These are phyloP conservation scores for Pygocentrus nattereri DNA, from an alignment of 2,797 vertebrate species.

Conservation along the genomic window DNA sequence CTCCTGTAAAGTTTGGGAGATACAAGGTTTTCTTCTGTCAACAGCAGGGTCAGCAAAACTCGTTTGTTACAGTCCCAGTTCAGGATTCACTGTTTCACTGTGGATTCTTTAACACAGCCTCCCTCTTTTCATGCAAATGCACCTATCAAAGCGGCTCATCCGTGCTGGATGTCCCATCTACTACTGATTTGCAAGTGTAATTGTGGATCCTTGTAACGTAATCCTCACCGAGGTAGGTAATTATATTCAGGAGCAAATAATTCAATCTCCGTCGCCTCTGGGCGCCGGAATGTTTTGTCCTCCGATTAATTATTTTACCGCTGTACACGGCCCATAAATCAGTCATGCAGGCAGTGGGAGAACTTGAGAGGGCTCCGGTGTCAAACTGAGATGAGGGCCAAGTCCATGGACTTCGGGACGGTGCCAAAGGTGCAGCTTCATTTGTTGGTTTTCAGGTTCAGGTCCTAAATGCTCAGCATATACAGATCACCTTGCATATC, in stretches of 20 bases:
- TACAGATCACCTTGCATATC: too few relatives aligned
- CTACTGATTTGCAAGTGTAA: conserved; percentile 37
- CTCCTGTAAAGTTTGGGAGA: too few relatives aligned
- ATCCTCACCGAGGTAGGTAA: conserved; percentile 35
- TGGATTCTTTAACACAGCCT: background rate
- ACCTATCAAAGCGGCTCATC: conserved; percentile 29
- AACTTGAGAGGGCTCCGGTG: conserved; percentile 5
- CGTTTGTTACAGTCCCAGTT: too few relatives aligned
- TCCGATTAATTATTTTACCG: conserved; percentile 51
- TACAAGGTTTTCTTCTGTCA: too few relatives aligned
- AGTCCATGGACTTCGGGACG: background rate
- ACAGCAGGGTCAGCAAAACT: too few relatives aligned
- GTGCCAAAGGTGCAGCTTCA: conserved; percentile 1
- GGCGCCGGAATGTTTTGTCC: conserved; percentile 34
- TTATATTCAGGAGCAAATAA: conserved; percentile 50
- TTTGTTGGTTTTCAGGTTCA: conserved; percentile 3
- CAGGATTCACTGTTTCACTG: too few relatives aligned
- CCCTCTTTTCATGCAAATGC: background rate
- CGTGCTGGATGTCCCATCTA: background rate
- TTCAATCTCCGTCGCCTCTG: conserved; percentile 33
- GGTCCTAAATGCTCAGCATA: too few relatives aligned
- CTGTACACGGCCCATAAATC: conserved; percentile 42
- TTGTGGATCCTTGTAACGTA: conserved; percentile 51
- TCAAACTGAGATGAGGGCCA: background rate
- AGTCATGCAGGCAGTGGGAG: conserved; percentile 36